A percentile compares a stretch with the other conserved stretches of the same genome.
Evolutionary conservation across 35 echinoderm and acorn worm species (phyloP).

Genomic region (Heliocidaris erythrogramma): DNA sequence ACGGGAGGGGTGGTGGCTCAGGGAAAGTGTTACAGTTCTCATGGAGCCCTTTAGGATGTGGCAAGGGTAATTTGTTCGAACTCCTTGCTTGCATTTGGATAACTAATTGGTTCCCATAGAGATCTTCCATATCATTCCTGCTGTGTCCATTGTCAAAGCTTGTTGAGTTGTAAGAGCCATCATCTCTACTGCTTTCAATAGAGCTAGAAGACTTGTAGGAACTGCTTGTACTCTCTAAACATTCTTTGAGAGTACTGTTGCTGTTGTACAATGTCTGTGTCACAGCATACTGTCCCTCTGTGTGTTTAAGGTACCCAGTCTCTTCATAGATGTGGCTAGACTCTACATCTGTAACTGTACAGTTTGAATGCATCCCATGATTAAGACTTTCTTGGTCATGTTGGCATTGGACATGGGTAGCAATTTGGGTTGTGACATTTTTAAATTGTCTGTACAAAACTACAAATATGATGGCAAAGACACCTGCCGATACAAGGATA

Average conservation of each 20-base stretch:
- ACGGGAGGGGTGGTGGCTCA: not conserved
- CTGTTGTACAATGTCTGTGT: not conserved
- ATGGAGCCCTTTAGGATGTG: not conserved
- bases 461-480: not conserved
- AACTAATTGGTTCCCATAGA: too few relatives aligned
- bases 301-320: not conserved
- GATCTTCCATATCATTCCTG: not conserved
- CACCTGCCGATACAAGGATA: not conserved
- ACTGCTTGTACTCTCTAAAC: not conserved
- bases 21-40: not conserved
- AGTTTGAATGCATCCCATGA: not conserved
- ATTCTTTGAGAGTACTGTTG: not conserved
- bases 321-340: not conserved
- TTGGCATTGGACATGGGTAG: not conserved
- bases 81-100: not conserved
- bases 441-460: not conserved
- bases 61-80: not conserved
- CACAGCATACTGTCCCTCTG: not conserved
- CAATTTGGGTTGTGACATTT: not conserved
- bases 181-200: not conserved
- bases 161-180: not conserved
- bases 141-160: not conserved
- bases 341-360: not conserved
- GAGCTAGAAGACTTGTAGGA: not conserved
- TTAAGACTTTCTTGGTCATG: not conserved